Percentiles rank a stretch among this genome's conserved stretches.
phyloP scores from a whole-genome alignment of 2,888 invertebrate genomes.

The Melieria picta region DNA sequence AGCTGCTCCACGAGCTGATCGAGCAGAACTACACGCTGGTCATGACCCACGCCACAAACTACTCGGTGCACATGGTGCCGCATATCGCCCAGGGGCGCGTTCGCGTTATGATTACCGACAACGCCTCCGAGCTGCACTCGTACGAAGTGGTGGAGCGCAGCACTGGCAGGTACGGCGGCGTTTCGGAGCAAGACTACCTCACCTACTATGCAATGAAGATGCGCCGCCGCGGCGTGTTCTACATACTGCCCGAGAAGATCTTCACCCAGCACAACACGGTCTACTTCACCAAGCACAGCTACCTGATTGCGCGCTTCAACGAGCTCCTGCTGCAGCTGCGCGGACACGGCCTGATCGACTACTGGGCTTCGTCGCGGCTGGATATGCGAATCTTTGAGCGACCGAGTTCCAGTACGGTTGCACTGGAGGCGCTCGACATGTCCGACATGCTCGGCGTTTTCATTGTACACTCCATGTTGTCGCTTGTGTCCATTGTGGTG shows the following conservation, averaged over 20 bases:
- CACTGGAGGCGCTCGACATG: slow-evolving; percentile 19
- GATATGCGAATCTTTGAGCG: slow-evolving; percentile 30
- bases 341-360: slow-evolving; percentile 44
- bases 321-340: slow-evolving; percentile 42
- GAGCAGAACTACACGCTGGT: slow-evolving; percentile 38
- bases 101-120: slow-evolving; percentile 34
- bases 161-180: slow-evolving; percentile 19
- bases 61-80: slow-evolving; percentile 34
- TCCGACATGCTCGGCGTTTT: slow-evolving; percentile 37
- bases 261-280: slow-evolving; percentile 47
- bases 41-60: slow-evolving; percentile 38
- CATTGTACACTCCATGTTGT: slow-evolving; percentile 27
- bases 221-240: slow-evolving; percentile 38
- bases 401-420: not conserved
- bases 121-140: slow-evolving; percentile 38
- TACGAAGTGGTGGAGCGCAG: slow-evolving; percentile 35
- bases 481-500: slow-evolving; percentile 1
- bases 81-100: slow-evolving; percentile 33
- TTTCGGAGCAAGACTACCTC: slow-evolving; percentile 43
- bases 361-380: slow-evolving; percentile 42
- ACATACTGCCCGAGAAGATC: slow-evolving; percentile 44
- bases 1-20: slow-evolving; percentile 40
- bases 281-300: slow-evolving; percentile 49
- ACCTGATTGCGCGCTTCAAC: slow-evolving; percentile 45
- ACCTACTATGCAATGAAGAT: slow-evolving; percentile 40